These are phyloP conservation scores for Drosophila bifasciata DNA, from an alignment of 1,140 invertebrate genomes.

Conservation along the genomic window DNA sequence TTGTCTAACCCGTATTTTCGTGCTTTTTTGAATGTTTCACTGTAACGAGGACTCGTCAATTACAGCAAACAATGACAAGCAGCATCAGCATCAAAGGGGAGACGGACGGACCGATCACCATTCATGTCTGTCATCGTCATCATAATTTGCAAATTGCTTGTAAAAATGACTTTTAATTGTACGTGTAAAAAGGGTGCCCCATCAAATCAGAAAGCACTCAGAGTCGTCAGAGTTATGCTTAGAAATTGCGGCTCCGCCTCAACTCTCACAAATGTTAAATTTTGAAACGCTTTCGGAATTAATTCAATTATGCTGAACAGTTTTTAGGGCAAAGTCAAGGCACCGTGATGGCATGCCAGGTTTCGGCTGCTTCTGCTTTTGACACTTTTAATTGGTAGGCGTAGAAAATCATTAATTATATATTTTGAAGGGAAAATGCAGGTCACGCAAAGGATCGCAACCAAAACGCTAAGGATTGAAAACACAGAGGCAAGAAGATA, in stretches of 20 bases:
- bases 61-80: conserved; percentile 57
- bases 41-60: conserved; percentile 42
- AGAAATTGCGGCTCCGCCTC: conserved; percentile 10
- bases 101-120: conserved; percentile 28
- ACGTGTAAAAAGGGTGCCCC: conserved; percentile 63
- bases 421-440: conserved; percentile 66
- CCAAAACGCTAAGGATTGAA: neutral
- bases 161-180: conserved; percentile 76
- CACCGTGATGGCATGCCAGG: conserved; percentile 25
- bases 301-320: conserved; percentile 69
- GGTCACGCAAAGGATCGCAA: conserved; percentile 44
- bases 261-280: conserved; percentile 32
- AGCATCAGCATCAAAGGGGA: conserved; percentile 37
- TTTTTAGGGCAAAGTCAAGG: conserved; percentile 23
- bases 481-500: neutral
- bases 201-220: conserved; percentile 30
- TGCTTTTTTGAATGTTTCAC: conserved; percentile 53
- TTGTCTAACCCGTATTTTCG: conserved; percentile 45
- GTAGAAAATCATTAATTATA: conserved; percentile 79
- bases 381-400: conserved; percentile 78
- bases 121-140: conserved; percentile 55
- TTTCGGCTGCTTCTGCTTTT: conserved; percentile 46
- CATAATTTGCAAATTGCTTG: conserved; percentile 76
- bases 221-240: too few species aligned
- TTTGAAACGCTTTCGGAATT: conserved; percentile 63